Evolutionary conservation across 2,888 invertebrate genomes (phyloP).

Genomic region (Branchipolynoe longqiensis): DNA sequence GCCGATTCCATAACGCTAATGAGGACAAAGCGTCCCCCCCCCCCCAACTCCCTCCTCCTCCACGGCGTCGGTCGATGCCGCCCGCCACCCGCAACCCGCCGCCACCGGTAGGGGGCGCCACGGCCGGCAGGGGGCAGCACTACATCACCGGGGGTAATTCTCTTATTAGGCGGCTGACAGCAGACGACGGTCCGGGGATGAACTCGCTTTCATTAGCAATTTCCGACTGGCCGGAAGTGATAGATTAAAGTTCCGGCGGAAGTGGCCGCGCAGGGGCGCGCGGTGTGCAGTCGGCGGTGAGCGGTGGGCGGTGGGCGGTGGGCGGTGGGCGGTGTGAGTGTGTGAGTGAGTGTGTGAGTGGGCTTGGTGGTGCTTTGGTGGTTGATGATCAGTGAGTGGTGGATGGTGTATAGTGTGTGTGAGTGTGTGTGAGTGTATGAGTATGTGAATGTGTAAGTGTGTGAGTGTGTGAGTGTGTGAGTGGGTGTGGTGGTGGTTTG

Average conservation of each 20-base stretch:
- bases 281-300: slow-evolving; percentile 3
- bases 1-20: slow-evolving; percentile 53
- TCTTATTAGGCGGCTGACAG: slow-evolving; percentile 52
- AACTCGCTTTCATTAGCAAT: slow-evolving; percentile 55
- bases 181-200: slow-evolving; percentile 32
- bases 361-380: background rate
- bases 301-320: background rate
- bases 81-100: background rate
- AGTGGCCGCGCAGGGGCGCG: background rate
- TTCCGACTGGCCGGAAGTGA: slow-evolving; percentile 54
- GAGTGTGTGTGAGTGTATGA: too few species aligned
- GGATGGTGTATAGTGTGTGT: too few species aligned
- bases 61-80: slow-evolving; percentile 3
- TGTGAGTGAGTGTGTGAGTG: background rate
- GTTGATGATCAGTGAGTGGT: too few species aligned
- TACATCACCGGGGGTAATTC: slow-evolving; percentile 43
- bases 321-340: background rate
- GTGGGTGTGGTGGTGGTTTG: too few species aligned
- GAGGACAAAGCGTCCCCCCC: slow-evolving; percentile 34
- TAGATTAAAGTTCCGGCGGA: slow-evolving; percentile 54
- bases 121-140: slow-evolving; percentile 18
- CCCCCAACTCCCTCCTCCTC: slow-evolving; percentile 6
- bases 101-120: background rate
- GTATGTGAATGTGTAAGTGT: too few species aligned
- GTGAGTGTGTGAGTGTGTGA: too few species aligned